Evolutionary conservation across 2,113 vertebrate species (phyloP).

Genomic region (Leptobrachium ailaonicum): DNA sequence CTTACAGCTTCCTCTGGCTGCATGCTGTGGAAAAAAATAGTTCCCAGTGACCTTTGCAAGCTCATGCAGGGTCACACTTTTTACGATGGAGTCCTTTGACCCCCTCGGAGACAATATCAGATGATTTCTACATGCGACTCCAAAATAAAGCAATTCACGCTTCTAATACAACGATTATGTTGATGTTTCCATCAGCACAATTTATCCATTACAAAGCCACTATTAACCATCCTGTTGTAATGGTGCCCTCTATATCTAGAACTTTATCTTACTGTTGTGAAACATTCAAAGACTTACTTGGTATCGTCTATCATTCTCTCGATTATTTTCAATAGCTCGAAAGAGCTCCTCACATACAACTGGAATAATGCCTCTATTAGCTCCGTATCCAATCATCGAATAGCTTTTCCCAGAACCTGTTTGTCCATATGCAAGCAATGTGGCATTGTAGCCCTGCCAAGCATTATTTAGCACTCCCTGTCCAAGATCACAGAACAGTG

Average conservation of each 20-base stretch:
- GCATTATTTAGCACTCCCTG: constrained; percentile 74
- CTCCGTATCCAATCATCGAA: constrained; percentile 75
- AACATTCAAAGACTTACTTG: constrained; percentile 62
- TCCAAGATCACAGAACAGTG: constrained; percentile 74
- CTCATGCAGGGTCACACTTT: no score
- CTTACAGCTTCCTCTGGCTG: no score
- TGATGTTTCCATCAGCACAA: no score
- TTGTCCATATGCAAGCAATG: constrained; percentile 78
- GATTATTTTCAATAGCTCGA: constrained; percentile 64
- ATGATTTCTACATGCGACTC: no score
- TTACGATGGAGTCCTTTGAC: no score
- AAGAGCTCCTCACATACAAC: constrained; percentile 77
- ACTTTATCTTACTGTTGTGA: background rate
- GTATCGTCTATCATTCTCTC: constrained; percentile 67
- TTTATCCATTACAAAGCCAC: no score
- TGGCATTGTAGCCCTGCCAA: constrained; percentile 76
- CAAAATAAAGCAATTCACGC: no score
- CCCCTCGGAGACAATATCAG: no score
- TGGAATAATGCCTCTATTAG: constrained; percentile 79
- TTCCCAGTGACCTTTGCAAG: no score
- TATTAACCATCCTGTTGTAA: background rate
- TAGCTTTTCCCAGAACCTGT: constrained; percentile 84
- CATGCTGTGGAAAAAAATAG: no score
- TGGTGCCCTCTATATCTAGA: background rate
- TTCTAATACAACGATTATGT: no score